Evolutionary conservation across 2,797 vertebrate genomes (phyloP).

Genomic region (Cyclura pinguis): DNA sequence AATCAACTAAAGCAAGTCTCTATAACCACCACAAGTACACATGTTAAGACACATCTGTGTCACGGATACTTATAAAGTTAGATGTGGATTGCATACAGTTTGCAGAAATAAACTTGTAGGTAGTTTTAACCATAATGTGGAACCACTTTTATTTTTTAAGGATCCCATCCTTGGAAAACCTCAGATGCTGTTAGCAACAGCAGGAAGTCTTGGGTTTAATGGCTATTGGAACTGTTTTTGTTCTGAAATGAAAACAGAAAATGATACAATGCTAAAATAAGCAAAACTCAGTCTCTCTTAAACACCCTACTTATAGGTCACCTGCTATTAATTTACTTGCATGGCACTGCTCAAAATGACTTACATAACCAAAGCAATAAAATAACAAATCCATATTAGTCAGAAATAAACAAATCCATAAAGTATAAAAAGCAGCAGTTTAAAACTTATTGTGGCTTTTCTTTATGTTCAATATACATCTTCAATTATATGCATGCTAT

Average conservation of each 20-base stretch:
- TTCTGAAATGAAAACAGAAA: neutral
- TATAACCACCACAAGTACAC: neutral
- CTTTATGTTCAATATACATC: neutral
- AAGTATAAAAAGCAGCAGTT: neutral
- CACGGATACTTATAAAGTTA: neutral
- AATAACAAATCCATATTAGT: neutral
- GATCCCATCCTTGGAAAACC: neutral
- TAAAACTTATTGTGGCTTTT: neutral
- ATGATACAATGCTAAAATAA: neutral
- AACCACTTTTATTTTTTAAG: neutral
- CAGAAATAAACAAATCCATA: constrained; percentile 1
- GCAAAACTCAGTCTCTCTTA: neutral
- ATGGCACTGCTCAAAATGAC: neutral
- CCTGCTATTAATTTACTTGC: neutral
- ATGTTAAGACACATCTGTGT: neutral
- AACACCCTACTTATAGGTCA: neutral
- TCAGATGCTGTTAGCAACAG: neutral
- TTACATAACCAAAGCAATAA: neutral
- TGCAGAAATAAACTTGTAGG: neutral
- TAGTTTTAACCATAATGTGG: neutral
- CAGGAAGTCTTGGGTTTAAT: neutral
- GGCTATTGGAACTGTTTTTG: neutral
- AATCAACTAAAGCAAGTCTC: neutral
- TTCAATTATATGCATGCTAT: neutral
- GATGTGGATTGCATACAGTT: neutral